A percentile compares a stretch with the other conserved stretches of the same genome.
Evolutionary conservation across 2,797 vertebrate species (phyloP).

Genomic region (Corythornis leucogaster): DNA sequence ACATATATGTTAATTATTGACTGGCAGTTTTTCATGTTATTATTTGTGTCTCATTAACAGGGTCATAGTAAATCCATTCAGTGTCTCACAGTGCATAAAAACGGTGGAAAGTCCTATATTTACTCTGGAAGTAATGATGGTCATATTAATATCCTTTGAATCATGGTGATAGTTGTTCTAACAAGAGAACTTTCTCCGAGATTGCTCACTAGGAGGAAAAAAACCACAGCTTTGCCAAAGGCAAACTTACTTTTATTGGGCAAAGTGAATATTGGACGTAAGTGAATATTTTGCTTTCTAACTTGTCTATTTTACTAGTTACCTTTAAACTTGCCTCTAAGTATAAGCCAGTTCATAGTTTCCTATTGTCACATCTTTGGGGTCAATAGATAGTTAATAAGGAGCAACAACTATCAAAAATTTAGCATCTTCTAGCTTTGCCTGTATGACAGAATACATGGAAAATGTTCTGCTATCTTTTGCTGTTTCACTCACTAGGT

Average conservation of each 20-base stretch:
- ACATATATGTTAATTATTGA: not conserved
- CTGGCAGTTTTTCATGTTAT: too few species aligned
- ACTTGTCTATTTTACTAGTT: not conserved
- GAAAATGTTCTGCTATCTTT: not conserved
- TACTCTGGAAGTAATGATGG: slow-evolving; percentile 96
- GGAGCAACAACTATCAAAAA: not conserved
- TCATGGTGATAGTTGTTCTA: not conserved
- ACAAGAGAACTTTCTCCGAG: not conserved
- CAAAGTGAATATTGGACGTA: not conserved
- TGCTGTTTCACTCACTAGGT: not conserved
- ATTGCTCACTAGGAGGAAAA: not conserved
- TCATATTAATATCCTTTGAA: slow-evolving; percentile 97
- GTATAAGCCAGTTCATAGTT: not conserved
- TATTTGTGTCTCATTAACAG: slow-evolving; percentile 69
- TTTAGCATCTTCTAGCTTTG: not conserved
- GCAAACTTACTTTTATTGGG: not conserved
- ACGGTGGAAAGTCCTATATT: slow-evolving; percentile 85
- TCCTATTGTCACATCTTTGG: not conserved
- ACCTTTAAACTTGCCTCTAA: not conserved
- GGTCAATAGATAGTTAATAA: not conserved
- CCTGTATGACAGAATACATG: accelerated
- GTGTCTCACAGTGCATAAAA: slow-evolving; percentile 90
- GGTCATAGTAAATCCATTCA: slow-evolving; percentile 97
- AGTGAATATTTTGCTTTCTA: not conserved
- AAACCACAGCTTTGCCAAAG: not conserved